phyloP scores from a whole-genome alignment of 2,113 vertebrate species.

The Camelus bactrianus region DNA sequence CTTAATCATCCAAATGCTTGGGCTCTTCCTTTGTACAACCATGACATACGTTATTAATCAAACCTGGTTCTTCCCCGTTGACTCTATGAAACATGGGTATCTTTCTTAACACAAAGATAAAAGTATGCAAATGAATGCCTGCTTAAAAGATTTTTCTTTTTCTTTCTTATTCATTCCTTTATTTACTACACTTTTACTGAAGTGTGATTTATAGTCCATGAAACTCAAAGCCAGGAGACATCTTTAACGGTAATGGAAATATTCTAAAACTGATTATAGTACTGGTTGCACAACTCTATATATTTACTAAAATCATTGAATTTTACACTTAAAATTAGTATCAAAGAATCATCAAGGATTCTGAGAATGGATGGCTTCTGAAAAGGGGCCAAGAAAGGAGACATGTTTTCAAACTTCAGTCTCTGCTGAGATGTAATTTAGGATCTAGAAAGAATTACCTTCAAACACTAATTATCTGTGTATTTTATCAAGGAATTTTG shows the following conservation, averaged over 20 bases:
- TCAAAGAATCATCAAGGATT: not conserved
- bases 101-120: not conserved
- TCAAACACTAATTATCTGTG: not conserved
- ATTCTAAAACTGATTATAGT: not conserved
- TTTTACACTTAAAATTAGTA: not conserved
- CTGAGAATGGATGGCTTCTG: not conserved
- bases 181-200: not conserved
- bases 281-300: not conserved
- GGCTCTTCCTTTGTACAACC: not conserved
- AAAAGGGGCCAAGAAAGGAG: not conserved
- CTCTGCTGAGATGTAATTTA: not conserved
- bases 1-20: not conserved
- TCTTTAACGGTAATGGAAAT: not conserved
- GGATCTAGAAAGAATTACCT: not conserved
- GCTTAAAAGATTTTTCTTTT: not conserved
- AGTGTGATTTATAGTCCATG: not conserved
- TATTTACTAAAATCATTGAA: not conserved
- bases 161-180: slow-evolving; percentile 1
- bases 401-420: not conserved
- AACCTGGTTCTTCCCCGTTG: not conserved
- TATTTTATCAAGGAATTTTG: slow-evolving; percentile 29
- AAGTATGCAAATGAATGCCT: not conserved
- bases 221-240: not conserved
- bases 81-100: not conserved
- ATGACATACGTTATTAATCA: not conserved